These are phyloP conservation scores for Diglossa cyanea DNA, from an alignment of 2,797 vertebrate genomes.

Conservation along the genomic window DNA sequence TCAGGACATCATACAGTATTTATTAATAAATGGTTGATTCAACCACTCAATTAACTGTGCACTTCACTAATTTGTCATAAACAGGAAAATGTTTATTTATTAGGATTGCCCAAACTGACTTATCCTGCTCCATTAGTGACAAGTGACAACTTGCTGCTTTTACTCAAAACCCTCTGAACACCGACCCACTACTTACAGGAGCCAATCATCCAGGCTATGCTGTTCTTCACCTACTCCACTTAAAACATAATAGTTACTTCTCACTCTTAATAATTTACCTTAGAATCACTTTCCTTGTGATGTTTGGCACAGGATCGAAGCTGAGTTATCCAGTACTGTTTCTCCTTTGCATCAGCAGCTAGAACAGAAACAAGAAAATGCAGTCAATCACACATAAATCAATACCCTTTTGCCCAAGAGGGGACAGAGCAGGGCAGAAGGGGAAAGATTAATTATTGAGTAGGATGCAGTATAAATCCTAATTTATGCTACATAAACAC, in stretches of 20 bases:
- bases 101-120: not conserved
- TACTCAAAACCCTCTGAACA: not conserved
- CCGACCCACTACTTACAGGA: not conserved
- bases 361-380: conserved; percentile 53
- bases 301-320: conserved; percentile 92
- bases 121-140: not conserved
- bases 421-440: not conserved
- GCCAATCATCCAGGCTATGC: not conserved
- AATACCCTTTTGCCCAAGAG: not conserved
- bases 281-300: conserved; percentile 89
- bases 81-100: not conserved
- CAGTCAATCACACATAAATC: not conserved
- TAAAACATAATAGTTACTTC: not conserved
- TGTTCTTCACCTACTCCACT: not conserved
- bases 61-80: not conserved
- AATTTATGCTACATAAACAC: not conserved
- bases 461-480: not conserved
- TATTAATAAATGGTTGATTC: not conserved
- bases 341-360: conserved; percentile 92
- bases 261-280: conserved; percentile 77
- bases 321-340: conserved; percentile 93
- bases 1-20: not conserved
- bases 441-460: not conserved
- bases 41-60: not conserved
- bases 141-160: not conserved